A percentile compares a stretch with the other conserved stretches of the same genome.
These are phyloP conservation scores for Synanthedon tipuliformis DNA, from an alignment of 2,888 invertebrate species.

Conservation along the genomic window DNA sequence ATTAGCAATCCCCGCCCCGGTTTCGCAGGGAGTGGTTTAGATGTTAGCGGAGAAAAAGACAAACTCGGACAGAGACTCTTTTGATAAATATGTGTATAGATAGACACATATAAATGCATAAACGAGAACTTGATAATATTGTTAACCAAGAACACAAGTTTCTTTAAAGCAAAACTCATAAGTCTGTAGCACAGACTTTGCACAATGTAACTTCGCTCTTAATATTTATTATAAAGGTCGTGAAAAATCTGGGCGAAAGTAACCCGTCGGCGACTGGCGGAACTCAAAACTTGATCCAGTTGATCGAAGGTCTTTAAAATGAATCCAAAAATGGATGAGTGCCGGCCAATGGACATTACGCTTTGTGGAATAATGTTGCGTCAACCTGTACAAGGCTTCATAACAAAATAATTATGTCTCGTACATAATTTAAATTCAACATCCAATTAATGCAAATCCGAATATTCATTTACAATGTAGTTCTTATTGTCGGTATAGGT, in stretches of 20 bases:
- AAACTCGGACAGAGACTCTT: too few relatives aligned
- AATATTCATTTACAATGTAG: not conserved
- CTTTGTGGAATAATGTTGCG: conserved; percentile 22
- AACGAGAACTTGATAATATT: too few relatives aligned
- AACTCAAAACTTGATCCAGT: conserved; percentile 27
- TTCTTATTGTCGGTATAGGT: not conserved
- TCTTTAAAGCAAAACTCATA: too few relatives aligned
- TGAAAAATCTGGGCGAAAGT: conserved; percentile 59
- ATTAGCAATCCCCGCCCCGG: too few relatives aligned
- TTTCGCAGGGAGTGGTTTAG: too few relatives aligned
- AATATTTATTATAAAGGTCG: conserved; percentile 33
- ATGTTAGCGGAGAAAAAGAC: too few relatives aligned
- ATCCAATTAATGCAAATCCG: conserved; percentile 18
- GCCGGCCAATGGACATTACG: conserved; percentile 14
- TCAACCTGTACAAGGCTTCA: conserved; percentile 17
- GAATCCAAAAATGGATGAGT: conserved; percentile 56
- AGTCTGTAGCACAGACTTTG: too few relatives aligned
- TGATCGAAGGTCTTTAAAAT: conserved; percentile 45
- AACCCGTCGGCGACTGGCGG: conserved; percentile 45
- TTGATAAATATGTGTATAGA: too few relatives aligned
- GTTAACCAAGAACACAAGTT: too few relatives aligned
- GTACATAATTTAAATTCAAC: conserved; percentile 16
- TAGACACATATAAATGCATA: too few relatives aligned
- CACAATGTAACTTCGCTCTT: not conserved
- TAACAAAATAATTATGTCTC: conserved; percentile 20